Evolutionary conservation across 2,888 invertebrate genomes (phyloP).

Genomic region (Chaetogeoica ovagalla): DNA sequence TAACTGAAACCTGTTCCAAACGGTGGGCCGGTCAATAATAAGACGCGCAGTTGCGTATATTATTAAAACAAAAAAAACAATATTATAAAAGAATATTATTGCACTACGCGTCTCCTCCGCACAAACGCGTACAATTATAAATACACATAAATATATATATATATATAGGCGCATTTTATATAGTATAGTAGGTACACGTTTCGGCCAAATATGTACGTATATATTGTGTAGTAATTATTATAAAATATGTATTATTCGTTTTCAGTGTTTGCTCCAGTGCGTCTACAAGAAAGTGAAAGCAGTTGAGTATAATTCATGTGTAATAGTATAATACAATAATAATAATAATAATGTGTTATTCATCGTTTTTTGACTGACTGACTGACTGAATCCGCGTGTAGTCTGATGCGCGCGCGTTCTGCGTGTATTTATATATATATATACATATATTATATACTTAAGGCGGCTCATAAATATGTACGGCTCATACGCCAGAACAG

Average conservation of each 20-base stretch:
- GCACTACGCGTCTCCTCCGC: neutral
- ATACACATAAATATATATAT: neutral
- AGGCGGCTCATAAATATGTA: too few relatives aligned
- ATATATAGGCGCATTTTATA: neutral
- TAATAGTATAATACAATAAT: too few relatives aligned
- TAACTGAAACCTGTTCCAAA: conserved; percentile 34
- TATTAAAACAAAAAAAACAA: too few relatives aligned
- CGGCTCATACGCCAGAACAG: too few relatives aligned
- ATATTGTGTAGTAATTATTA: neutral
- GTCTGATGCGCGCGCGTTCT: too few relatives aligned
- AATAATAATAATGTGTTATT: neutral
- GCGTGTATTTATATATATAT: too few relatives aligned
- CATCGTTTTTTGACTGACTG: neutral
- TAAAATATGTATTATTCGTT: conserved; percentile 57
- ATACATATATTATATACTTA: too few relatives aligned
- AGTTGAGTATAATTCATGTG: conserved; percentile 63
- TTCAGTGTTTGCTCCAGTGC: conserved; percentile 77
- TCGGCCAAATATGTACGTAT: neutral
- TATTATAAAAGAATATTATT: neutral
- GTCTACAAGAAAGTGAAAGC: conserved; percentile 79
- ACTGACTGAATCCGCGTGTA: too few relatives aligned
- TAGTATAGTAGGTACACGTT: neutral
- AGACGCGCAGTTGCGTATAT: too few relatives aligned
- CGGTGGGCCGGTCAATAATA: neutral
- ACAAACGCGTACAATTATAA: too few relatives aligned